A percentile compares a stretch with the other conserved stretches of the same genome.
Conservation (phyloP, 1,140 invertebrate species). For the fruit fly (Drosophila melanogaster) region Release_6_plus_ISO1_MT NT_033777.3:22829501-22830000, state of each 20-base stretch:
- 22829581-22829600: neutral
- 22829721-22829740: too few species aligned
- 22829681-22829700: too few species aligned
- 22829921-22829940: slow-evolving; percentile 31
- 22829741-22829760: too few species aligned
- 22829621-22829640: neutral
- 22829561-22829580: slow-evolving; percentile 59
- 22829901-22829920: neutral
- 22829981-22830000: slow-evolving; percentile 30
- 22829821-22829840: neutral
- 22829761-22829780: too few species aligned
- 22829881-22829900: neutral
- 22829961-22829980: slow-evolving; percentile 61
- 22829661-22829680: too few species aligned
- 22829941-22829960: neutral
- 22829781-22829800: too few species aligned
- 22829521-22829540: slow-evolving; percentile 51
- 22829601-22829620: slow-evolving; percentile 4
- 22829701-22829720: neutral
- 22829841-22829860: too few species aligned
- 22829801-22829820: neutral
- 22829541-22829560: slow-evolving; percentile 80
- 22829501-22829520: neutral
- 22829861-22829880: neutral
- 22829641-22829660: too few species aligned